Conservation (phyloP, 2,113 vertebrate species). For the Promerops cafer region DNA sequence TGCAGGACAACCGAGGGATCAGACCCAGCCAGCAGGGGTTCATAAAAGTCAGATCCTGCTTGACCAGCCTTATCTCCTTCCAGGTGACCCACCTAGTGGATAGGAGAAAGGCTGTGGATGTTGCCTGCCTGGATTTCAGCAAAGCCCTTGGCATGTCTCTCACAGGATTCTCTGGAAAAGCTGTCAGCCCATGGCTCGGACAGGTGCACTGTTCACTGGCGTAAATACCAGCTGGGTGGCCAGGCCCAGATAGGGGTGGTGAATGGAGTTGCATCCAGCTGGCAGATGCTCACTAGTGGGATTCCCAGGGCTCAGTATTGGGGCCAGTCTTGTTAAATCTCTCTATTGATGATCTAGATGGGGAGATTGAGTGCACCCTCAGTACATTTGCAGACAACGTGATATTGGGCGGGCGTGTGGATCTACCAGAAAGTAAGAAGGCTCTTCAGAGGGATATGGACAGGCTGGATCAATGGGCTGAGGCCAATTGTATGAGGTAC, state of each 20-base stretch:
- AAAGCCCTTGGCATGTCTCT: neutral
- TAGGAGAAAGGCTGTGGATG: neutral
- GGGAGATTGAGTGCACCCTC: neutral
- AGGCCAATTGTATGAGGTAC: neutral
- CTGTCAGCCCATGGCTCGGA: neutral
- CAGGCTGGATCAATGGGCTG: neutral
- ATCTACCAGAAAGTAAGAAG: neutral
- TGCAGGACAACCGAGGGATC: neutral
- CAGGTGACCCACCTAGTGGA: too few relatives aligned
- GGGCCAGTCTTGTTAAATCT: neutral
- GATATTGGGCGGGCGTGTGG: accelerated
- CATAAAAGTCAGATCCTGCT: neutral
- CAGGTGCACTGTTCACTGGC: too few relatives aligned
- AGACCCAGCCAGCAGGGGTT: neutral
- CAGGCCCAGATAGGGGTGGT: too few relatives aligned
- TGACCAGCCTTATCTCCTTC: neutral
- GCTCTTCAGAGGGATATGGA: neutral
- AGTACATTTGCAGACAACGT: neutral
- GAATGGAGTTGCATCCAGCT: neutral
- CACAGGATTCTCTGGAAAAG: neutral
- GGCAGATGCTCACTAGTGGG: too few relatives aligned
- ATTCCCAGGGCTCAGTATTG: neutral
- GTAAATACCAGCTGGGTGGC: neutral
- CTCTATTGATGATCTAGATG: too few relatives aligned
- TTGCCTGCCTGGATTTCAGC: neutral